Percentiles rank a stretch among this genome's conserved stretches.
Evolutionary conservation across 2,797 vertebrate species (phyloP).

Genomic region (Caiman crocodilus): DNA sequence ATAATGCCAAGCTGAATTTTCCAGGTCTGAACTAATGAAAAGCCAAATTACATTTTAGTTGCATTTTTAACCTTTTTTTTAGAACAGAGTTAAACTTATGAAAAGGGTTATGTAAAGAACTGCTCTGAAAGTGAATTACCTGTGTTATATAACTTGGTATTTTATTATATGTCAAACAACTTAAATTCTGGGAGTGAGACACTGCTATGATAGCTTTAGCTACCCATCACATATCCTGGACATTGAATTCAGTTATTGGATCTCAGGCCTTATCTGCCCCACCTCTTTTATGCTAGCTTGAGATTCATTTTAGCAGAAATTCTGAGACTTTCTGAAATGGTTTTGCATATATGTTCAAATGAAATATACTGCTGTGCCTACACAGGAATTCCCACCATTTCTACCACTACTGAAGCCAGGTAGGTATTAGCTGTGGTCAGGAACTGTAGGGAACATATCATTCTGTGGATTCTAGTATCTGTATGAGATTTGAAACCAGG

Average conservation of each 20-base stretch:
- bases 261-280: not conserved
- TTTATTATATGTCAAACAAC: not conserved
- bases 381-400: not conserved
- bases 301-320: accelerated
- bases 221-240: not conserved
- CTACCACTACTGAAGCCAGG: not conserved
- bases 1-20: not conserved
- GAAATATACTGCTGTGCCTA: not conserved
- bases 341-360: not conserved
- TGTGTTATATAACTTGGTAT: not conserved
- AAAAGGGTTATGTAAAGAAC: not conserved
- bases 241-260: not conserved
- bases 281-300: not conserved
- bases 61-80: constrained; percentile 35
- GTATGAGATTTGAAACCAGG: not conserved
- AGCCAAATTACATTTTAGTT: constrained; percentile 26
- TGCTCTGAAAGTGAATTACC: constrained; percentile 37
- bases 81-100: constrained; percentile 28
- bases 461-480: not conserved
- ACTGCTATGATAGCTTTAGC: not conserved
- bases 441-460: not conserved
- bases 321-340: not conserved
- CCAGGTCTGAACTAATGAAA: not conserved
- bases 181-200: not conserved
- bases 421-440: no score